Evolutionary conservation across 2,888 invertebrate species (phyloP), one percentile per base, ranked within the genome.

Genomic region (Drosophila neonasuta): DNA sequence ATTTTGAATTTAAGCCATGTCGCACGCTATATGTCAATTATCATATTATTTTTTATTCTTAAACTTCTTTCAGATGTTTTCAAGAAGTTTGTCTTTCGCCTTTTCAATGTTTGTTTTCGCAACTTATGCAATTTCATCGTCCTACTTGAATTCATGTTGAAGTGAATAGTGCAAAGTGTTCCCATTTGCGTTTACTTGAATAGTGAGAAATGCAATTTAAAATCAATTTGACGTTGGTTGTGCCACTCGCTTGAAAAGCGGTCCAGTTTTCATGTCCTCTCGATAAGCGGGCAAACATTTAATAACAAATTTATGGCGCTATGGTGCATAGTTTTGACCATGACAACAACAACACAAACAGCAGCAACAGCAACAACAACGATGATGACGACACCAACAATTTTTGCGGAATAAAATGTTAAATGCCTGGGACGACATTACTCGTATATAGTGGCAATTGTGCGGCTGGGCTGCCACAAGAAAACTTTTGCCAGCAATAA

Each of bases 401-500:
- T 32, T 32, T 59, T 71, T 71, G 71, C 36, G n/a, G 52, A 72
- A 74, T 68, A 81, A 82, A 82, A 80, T 80, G 73, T 67, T 66
- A 82, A 80, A 82, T 77, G 80, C 61, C 63, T 59, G 60, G 45
- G 46, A 66, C 69, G 62, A 81, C 75, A 84, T 81, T 81, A 54
- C 36, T 30, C 36, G 30, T 10, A 44, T 59, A 81, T 70, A 76
- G 82, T 78, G 74, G 76, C 80, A 84, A 82, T 85, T 82, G 82
- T 79, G 80, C 74, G 74, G 76, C 74, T 71, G 79, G 80, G 82
- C 70, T 71, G 66, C 72, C 80, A 77, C 80, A 83, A 55, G 74
- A 80, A 79, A 82, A 82, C 81, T 82, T 85, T 81, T 84, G 71
- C 68, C 59, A 58, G 61, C 84, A 68, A 84, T 84, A 86, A 84